These are phyloP conservation scores for Myrmecobius fasciatus DNA, from an alignment of 2,113 vertebrate genomes.

Conservation along the genomic window DNA sequence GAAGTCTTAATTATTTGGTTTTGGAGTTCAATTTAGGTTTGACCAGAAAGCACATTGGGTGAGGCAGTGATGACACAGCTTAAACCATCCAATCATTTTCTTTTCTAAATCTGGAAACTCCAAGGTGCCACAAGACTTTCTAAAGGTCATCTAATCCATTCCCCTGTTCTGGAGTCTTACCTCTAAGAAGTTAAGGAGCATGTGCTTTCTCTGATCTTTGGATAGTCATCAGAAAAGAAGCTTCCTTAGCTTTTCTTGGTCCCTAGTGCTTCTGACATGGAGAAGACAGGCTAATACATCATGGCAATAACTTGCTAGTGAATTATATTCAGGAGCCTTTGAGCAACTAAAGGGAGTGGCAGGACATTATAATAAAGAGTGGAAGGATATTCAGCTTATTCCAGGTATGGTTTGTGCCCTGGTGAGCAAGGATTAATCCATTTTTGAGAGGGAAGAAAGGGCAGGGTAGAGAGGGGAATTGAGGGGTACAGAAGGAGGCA, in stretches of 20 bases:
- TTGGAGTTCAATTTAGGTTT: constrained; percentile 51
- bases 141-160: constrained; percentile 22
- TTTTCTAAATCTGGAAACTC: constrained; percentile 43
- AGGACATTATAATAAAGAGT: not conserved
- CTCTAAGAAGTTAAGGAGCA: not conserved
- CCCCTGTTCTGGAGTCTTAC: too few species aligned
- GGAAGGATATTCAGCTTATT: constrained; percentile 37
- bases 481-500: not conserved
- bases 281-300: constrained; percentile 40
- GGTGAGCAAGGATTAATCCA: not conserved
- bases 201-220: not conserved
- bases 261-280: constrained; percentile 27
- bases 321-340: constrained; percentile 32
- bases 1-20: constrained; percentile 53
- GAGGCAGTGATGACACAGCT: constrained; percentile 19
- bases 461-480: not conserved
- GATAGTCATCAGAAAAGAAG: not conserved
- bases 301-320: constrained; percentile 15
- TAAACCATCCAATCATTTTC: constrained; percentile 1
- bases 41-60: not conserved
- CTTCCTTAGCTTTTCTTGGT: constrained; percentile 38
- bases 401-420: not conserved
- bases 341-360: not conserved
- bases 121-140: constrained; percentile 43
- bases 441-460: not conserved